Conservation (phyloP, 92 coral and sea anemone genomes). For the Chrysogorgia sp. region DNA sequence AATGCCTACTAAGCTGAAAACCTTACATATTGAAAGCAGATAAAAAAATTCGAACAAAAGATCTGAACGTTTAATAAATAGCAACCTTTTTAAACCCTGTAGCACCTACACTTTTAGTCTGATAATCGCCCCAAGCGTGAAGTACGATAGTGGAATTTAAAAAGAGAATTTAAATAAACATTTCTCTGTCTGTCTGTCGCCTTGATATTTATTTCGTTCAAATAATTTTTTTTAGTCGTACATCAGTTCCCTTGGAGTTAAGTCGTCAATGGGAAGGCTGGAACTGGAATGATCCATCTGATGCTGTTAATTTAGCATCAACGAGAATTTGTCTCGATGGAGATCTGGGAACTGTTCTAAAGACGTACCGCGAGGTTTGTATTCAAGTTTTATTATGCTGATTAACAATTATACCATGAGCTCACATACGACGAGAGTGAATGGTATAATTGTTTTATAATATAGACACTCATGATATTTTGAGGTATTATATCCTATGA, state of each 20-base stretch:
- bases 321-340: conserved; percentile 84
- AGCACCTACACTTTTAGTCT: no score
- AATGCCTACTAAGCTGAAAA: no score
- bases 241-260: conserved; percentile 76
- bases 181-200: not conserved
- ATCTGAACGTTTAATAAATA: no score
- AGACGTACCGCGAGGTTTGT: conserved; percentile 84
- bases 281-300: conserved; percentile 52
- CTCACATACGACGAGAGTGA: not conserved
- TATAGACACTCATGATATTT: no score
- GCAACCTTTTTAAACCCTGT: no score
- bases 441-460: no score
- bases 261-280: conserved; percentile 80
- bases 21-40: no score
- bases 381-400: not conserved
- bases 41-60: no score
- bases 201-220: not conserved
- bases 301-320: conserved; percentile 53
- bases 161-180: not conserved
- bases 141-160: no score
- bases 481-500: no score
- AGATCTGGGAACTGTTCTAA: conserved; percentile 87
- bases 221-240: conserved; percentile 59
- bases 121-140: no score
- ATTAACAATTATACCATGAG: not conserved